A percentile compares a stretch with the other conserved stretches of the same genome.
Conservation (phyloP, 2,113 vertebrate species). For the Prunella himalayana region DNA sequence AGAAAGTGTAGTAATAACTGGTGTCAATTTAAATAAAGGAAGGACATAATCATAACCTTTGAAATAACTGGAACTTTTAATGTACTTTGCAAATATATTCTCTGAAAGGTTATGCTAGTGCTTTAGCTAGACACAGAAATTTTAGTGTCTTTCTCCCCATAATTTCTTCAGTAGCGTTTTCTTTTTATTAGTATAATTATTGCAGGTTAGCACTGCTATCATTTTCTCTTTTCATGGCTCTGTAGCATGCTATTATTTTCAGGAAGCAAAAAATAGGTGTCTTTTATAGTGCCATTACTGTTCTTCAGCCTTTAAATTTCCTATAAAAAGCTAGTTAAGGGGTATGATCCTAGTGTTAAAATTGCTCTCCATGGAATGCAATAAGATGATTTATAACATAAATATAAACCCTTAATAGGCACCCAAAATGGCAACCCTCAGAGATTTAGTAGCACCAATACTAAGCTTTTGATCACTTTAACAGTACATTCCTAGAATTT, state of each 20-base stretch:
- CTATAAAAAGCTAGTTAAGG: slow-evolving; percentile 48
- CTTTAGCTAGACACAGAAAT: slow-evolving; percentile 47
- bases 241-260: slow-evolving; percentile 44
- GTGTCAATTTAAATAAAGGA: slow-evolving; percentile 50
- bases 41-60: slow-evolving; percentile 48
- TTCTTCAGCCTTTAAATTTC: slow-evolving; percentile 55
- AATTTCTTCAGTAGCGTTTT: slow-evolving; percentile 53
- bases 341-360: slow-evolving; percentile 22
- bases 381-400: slow-evolving; percentile 35
- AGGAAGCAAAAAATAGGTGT: slow-evolving; percentile 36
- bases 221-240: slow-evolving; percentile 46
- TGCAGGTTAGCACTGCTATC: slow-evolving; percentile 50
- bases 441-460: slow-evolving; percentile 15
- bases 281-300: slow-evolving; percentile 55
- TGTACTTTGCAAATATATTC: slow-evolving; percentile 45
- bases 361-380: neutral
- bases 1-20: slow-evolving; percentile 4
- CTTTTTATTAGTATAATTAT: slow-evolving; percentile 65
- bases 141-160: slow-evolving; percentile 22
- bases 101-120: slow-evolving; percentile 33
- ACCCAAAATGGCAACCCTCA: slow-evolving; percentile 33
- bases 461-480: slow-evolving; percentile 38
- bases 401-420: slow-evolving; percentile 49
- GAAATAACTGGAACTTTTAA: slow-evolving; percentile 54
- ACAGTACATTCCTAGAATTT: neutral